Evolutionary conservation across 1,140 invertebrate species (phyloP).

Genomic region (Papilio machaon): DNA sequence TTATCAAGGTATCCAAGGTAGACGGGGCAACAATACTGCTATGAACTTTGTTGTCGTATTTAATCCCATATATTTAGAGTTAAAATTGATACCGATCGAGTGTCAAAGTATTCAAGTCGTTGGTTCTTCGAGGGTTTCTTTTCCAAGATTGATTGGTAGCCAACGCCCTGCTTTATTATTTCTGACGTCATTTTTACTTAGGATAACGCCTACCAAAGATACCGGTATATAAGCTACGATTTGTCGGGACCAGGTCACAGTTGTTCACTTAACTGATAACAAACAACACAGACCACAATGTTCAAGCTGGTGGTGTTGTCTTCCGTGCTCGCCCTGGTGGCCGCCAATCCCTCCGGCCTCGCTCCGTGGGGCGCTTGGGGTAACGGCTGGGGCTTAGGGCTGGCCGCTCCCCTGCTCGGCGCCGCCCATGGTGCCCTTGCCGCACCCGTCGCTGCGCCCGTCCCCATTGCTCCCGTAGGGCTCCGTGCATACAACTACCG

Average conservation of each 20-base stretch:
- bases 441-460: conserved; percentile 45
- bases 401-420: conserved; percentile 35
- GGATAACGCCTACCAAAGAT: conserved; percentile 58
- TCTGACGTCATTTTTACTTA: conserved; percentile 68
- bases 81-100: conserved; percentile 41
- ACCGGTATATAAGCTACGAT: conserved; percentile 66
- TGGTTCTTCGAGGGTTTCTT: conserved; percentile 50
- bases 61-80: conserved; percentile 39
- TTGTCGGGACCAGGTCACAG: conserved; percentile 57
- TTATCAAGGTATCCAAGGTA: conserved; percentile 67
- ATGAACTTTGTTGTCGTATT: conserved; percentile 39
- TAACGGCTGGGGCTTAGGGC: conserved; percentile 38
- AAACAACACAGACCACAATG: conserved; percentile 81
- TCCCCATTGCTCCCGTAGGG: conserved; percentile 48
- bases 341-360: conserved; percentile 58
- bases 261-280: conserved; percentile 60
- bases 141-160: conserved; percentile 59
- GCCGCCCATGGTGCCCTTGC: conserved; percentile 27
- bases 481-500: conserved; percentile 65
- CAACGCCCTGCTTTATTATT: conserved; percentile 65
- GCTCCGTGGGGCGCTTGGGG: conserved; percentile 49
- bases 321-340: conserved; percentile 75
- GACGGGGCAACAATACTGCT: conserved; percentile 54
- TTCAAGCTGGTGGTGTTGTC: conserved; percentile 84
- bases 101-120: conserved; percentile 47